A percentile compares a stretch with the other conserved stretches of the same genome.
phyloP scores from a whole-genome alignment of 1,140 invertebrate species.

The Lasaia peninsularis region DNA sequence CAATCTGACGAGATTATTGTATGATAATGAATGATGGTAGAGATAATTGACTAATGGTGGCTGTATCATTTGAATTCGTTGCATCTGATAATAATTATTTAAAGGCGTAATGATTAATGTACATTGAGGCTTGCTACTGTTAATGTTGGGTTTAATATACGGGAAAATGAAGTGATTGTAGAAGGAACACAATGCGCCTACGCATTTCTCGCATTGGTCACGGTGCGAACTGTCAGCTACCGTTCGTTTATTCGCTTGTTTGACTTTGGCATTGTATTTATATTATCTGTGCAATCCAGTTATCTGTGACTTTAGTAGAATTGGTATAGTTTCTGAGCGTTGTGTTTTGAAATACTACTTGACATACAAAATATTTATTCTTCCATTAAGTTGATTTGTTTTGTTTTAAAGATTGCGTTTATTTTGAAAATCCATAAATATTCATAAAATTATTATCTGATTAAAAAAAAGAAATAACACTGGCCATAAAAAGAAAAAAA shows the following conservation, averaged over 20 bases:
- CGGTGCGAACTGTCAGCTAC: conserved; percentile 57
- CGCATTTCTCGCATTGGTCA: conserved; percentile 44
- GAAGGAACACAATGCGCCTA: conserved; percentile 51
- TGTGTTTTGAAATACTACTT: too few relatives aligned
- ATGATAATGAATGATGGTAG: conserved; percentile 21
- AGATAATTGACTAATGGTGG: conserved; percentile 33
- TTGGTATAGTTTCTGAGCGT: too few relatives aligned
- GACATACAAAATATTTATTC: too few relatives aligned
- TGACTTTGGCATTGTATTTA: conserved; percentile 2
- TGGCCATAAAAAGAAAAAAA: too few relatives aligned
- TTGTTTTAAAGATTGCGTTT: too few relatives aligned
- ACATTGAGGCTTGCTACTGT: conserved; percentile 44
- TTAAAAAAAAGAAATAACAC: too few relatives aligned
- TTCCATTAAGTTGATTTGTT: too few relatives aligned
- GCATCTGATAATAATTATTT: conserved; percentile 34
- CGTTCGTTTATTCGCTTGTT: conserved; percentile 35
- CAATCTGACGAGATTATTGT: conserved; percentile 2
- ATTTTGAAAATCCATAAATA: too few relatives aligned
- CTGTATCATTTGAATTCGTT: conserved; percentile 32
- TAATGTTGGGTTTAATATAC: conserved; percentile 45
- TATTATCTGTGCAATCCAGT: background rate
- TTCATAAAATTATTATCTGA: too few relatives aligned
- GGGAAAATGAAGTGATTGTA: conserved; percentile 53
- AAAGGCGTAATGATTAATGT: conserved; percentile 54
- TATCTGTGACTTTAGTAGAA: too few relatives aligned